Base-by-base conservation (phyloP, 2,797 vertebrate species). In the Eidolon dupreanum region DNA sequence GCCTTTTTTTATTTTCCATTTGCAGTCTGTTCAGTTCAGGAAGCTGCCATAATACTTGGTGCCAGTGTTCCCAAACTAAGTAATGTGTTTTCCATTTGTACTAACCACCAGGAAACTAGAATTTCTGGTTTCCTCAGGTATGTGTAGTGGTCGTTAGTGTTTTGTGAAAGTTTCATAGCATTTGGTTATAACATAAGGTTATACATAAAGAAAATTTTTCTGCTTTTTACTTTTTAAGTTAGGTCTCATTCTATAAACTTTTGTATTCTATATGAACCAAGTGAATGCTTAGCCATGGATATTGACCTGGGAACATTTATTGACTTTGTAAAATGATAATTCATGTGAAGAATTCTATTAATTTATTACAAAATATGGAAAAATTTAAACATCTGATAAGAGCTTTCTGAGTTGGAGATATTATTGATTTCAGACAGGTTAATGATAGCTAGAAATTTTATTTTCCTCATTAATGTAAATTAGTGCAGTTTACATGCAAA, bases 61-160 rank as follows among this genome's bases (percentile, higher is more conserved):
- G 78, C 96, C 95, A 93, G 78, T 96, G 88, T 59, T 96, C 92
- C 88, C 92, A 90, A 83, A 86, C 75, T 75, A 93, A 95, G 24
- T 85, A 88, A n/a, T 85, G 84, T 96, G 51, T 95, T 97, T 97
- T 91, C 86, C 63, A 68, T 88, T 93, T 96, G 81, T 81, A 88
- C 57, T 94, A 86, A 81, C 82, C 63, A 33, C 49, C 85, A 81
- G 96, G 96, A 96, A 96, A 96, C 94, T 92, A 86, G 97, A 96
- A 84, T 93, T 94, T 96, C 84, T 97, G 86, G 95, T 95, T 97
- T 96, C 90, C 90, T 96, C 88, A 59, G 90, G 85, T 92, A 77
- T 94, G 82, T 94, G 84, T 79, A 92, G 95, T 94, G 85, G 77
- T 88, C 12, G 4, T 74, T 78, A 94, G 96, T 77, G 71, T 95